A percentile compares a stretch with the other conserved stretches of the same genome.
These are phyloP conservation scores for Molanna angustata DNA, from an alignment of 2,888 invertebrate genomes.

Conservation along the genomic window DNA sequence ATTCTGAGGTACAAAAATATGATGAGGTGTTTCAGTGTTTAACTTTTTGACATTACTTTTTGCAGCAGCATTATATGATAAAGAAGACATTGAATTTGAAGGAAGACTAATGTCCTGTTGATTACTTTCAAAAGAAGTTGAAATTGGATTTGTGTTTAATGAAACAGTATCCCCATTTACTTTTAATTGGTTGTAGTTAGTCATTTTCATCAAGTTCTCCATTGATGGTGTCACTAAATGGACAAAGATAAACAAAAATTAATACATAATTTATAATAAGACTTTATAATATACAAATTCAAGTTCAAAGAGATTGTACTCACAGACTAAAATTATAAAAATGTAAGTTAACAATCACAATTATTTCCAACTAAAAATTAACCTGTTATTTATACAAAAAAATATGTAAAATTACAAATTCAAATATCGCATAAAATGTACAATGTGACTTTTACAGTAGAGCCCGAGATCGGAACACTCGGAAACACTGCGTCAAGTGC, in stretches of 20 bases:
- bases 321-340: background rate
- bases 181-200: conserved; percentile 9
- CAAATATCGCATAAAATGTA: too few species aligned
- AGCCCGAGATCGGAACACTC: too few species aligned
- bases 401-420: too few species aligned
- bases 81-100: background rate
- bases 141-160: background rate
- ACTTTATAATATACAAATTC: background rate
- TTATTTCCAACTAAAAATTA: too few species aligned
- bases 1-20: background rate
- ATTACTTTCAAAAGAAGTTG: background rate
- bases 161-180: conserved; percentile 9
- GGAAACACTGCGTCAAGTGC: too few species aligned
- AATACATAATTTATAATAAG: background rate
- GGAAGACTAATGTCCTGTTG: background rate
- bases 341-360: too few species aligned
- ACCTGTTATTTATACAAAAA: too few species aligned
- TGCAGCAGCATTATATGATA: background rate
- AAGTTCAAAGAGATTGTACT: background rate
- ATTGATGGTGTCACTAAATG: conserved; percentile 20
- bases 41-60: background rate
- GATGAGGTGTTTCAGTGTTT: too few species aligned
- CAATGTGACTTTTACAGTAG: too few species aligned
- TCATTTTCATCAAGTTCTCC: conserved; percentile 15
- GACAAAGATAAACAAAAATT: background rate